These are phyloP conservation scores for Eulemur albifrons DNA, from an alignment of 2,797 vertebrate genomes.

Conservation along the genomic window DNA sequence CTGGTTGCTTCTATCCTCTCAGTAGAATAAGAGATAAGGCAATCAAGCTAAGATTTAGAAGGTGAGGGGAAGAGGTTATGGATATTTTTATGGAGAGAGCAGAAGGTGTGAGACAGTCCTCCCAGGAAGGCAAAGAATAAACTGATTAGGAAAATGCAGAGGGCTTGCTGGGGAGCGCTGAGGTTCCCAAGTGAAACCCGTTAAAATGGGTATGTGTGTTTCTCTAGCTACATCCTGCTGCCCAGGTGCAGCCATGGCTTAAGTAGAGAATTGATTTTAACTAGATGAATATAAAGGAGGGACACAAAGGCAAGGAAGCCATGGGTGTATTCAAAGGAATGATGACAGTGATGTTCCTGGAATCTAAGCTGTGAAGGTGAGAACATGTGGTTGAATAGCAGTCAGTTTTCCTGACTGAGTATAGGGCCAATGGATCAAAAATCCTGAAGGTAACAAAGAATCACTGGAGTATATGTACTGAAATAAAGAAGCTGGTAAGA, in stretches of 20 bases:
- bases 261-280: background rate
- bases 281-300: background rate
- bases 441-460: background rate
- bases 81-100: background rate
- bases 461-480: background rate
- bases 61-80: background rate
- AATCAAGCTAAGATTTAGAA: background rate
- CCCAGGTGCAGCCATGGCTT: background rate
- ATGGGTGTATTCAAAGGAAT: background rate
- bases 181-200: background rate
- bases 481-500: slow-evolving; percentile 34
- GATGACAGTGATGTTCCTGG: background rate
- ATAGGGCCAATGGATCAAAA: background rate
- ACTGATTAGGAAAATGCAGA: background rate
- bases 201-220: background rate
- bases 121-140: background rate
- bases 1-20: background rate
- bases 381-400: background rate
- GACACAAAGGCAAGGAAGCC: background rate
- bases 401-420: background rate
- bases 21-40: background rate
- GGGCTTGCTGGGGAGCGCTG: background rate
- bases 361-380: background rate
- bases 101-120: background rate
- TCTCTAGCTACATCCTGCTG: background rate